Conservation (phyloP, 2,888 invertebrate genomes). For the Chrysolina oricalcia region DNA sequence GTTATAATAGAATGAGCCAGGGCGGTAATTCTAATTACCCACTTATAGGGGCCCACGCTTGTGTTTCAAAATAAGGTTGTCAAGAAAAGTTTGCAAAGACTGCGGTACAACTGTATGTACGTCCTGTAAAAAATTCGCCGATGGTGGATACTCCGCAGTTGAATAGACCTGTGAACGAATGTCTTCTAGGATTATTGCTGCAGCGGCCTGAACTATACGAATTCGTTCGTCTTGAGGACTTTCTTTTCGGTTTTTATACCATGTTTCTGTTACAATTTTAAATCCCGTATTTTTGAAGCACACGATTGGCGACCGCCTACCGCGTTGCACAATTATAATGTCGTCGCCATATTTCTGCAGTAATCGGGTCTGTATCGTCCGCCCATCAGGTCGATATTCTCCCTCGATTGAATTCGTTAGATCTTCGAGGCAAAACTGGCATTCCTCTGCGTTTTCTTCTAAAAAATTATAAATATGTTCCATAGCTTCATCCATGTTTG, state of each 20-base stretch:
- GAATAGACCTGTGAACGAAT: neutral
- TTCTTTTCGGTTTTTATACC: slow-evolving; percentile 32
- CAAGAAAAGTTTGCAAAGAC: neutral
- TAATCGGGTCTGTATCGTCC: slow-evolving; percentile 26
- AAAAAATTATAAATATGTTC: neutral
- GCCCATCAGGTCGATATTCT: slow-evolving; percentile 27
- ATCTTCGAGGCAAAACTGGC: slow-evolving; percentile 26
- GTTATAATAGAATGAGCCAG: neutral
- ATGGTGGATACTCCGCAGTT: neutral
- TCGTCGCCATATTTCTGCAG: slow-evolving; percentile 35
- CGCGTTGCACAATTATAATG: slow-evolving; percentile 32
- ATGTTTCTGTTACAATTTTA: slow-evolving; percentile 32
- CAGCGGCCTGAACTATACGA: slow-evolving; percentile 46
- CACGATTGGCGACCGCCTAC: neutral
- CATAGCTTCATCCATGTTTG: neutral
- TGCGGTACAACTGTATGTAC: neutral
- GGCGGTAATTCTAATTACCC: neutral
- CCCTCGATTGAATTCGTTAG: slow-evolving; percentile 19
- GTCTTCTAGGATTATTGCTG: slow-evolving; percentile 46
- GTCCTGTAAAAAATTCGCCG: neutral
- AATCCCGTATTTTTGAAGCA: slow-evolving; percentile 30
- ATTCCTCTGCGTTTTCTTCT: slow-evolving; percentile 31
- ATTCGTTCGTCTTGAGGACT: slow-evolving; percentile 45
- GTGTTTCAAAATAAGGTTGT: neutral
- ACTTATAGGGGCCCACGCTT: neutral